Percentiles rank a stretch among this genome's conserved stretches.
phyloP scores from a whole-genome alignment of 2,797 vertebrate species.

The Enteromius afrohamiltoni region DNA sequence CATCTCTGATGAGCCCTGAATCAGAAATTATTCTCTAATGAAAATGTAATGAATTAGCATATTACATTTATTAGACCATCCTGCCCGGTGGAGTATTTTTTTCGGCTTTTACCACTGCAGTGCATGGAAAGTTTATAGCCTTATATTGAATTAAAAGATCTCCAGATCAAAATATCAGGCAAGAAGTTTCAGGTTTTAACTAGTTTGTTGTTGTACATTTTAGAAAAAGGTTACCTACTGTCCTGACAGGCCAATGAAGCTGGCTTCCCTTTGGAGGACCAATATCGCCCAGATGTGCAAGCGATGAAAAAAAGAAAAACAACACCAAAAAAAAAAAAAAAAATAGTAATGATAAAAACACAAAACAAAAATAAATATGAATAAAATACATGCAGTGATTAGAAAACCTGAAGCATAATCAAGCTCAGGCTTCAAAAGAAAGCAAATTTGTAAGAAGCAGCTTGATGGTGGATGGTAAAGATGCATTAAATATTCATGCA shows the following conservation, averaged over 20 bases:
- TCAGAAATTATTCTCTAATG: constrained; percentile 45
- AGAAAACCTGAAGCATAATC: neutral
- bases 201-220: constrained; percentile 6
- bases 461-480: constrained; percentile 12
- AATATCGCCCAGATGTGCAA: constrained; percentile 42
- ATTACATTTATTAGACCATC: constrained; percentile 54
- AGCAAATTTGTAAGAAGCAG: neutral
- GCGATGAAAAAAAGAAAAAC: constrained; percentile 32
- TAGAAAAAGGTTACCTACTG: constrained; percentile 80
- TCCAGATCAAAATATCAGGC: neutral
- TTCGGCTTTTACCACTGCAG: neutral
- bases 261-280: constrained; percentile 71
- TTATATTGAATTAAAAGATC: neutral
- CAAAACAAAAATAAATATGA: constrained; percentile 56
- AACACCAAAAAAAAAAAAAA: constrained; percentile 17
- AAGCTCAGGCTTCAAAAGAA: neutral
- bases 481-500: constrained; percentile 28
- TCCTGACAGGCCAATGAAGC: constrained; percentile 79
- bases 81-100: constrained; percentile 11
- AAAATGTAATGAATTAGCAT: constrained; percentile 51
- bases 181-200: neutral
- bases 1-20: constrained; percentile 26
- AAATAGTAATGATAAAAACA: neutral
- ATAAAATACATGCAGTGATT: constrained; percentile 19
- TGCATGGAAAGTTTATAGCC: neutral